These are phyloP conservation scores for Pangasius mekongensis DNA, from an alignment of 2,797 vertebrate species.

Conservation along the genomic window DNA sequence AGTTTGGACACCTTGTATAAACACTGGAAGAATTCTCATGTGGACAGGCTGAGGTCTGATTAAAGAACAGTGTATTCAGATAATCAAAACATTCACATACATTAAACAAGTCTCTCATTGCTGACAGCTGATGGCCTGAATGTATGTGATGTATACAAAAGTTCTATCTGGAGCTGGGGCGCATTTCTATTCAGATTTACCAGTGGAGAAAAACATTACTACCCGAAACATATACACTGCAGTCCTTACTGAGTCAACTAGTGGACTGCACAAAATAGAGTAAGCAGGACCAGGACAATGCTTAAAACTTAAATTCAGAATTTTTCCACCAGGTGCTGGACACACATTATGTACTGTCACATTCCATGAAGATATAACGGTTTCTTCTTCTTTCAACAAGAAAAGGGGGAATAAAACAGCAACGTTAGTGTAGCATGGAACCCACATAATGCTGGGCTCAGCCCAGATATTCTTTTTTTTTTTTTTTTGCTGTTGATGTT, in stretches of 20 bases:
- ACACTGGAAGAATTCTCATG: slow-evolving; percentile 72
- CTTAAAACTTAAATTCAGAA: not conserved
- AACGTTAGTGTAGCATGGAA: slow-evolving; percentile 42
- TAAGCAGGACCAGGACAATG: slow-evolving; percentile 39
- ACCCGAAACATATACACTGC: slow-evolving; percentile 66
- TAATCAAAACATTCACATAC: slow-evolving; percentile 72
- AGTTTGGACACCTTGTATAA: slow-evolving; percentile 69
- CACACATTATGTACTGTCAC: not conserved
- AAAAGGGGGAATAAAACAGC: not conserved
- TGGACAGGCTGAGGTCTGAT: slow-evolving; percentile 62
- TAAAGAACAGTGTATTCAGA: slow-evolving; percentile 69
- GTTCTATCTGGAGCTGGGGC: slow-evolving; percentile 48
- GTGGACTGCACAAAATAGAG: slow-evolving; percentile 40
- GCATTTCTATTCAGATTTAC: slow-evolving; percentile 63
- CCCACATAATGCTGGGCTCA: slow-evolving; percentile 48
- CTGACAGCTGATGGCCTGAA: slow-evolving; percentile 63
- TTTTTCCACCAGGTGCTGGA: not conserved
- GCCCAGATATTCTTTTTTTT: not conserved
- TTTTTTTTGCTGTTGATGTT: slow-evolving; percentile 57
- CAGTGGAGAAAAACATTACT: slow-evolving; percentile 61
- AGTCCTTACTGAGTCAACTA: slow-evolving; percentile 45
- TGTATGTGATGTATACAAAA: slow-evolving; percentile 51
- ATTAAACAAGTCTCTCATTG: slow-evolving; percentile 72
- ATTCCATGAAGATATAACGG: not conserved
- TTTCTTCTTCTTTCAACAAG: not conserved